A percentile compares a stretch with the other conserved stretches of the same genome.
Conservation (phyloP, 2,888 invertebrate species). For the Ellobium chinense region DNA sequence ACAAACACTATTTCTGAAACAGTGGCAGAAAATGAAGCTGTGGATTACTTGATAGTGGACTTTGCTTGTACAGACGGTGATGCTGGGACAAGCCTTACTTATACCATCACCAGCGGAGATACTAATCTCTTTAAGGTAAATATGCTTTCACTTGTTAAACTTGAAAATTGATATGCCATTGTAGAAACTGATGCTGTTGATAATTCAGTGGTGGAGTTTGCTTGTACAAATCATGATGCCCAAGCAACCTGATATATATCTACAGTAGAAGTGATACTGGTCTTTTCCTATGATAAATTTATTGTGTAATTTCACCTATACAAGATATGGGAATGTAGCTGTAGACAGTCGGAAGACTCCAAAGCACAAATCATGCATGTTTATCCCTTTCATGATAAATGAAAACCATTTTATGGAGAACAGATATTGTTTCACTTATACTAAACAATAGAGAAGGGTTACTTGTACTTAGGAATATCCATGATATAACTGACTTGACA, state of each 20-base stretch:
- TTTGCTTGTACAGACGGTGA: slow-evolving; percentile 51
- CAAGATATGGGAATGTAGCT: too few relatives aligned
- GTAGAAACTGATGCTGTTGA: slow-evolving; percentile 50
- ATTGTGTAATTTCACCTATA: too few relatives aligned
- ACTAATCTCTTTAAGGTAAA: slow-evolving; percentile 56
- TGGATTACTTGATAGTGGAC: slow-evolving; percentile 40
- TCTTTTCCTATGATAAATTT: slow-evolving; percentile 43
- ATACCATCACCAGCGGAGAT: slow-evolving; percentile 50
- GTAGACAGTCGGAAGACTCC: too few relatives aligned
- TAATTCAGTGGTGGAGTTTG: slow-evolving; percentile 44
- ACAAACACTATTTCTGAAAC: slow-evolving; percentile 52
- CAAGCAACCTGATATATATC: slow-evolving; percentile 48
- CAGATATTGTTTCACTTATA: too few relatives aligned
- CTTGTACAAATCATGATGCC: slow-evolving; percentile 50
- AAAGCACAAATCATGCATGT: too few relatives aligned
- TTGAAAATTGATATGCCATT: slow-evolving; percentile 28
- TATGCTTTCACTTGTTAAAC: neutral
- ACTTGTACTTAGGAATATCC: too few relatives aligned
- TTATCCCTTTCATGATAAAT: neutral
- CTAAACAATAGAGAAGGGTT: too few relatives aligned
- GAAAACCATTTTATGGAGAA: too few relatives aligned
- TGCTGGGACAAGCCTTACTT: slow-evolving; percentile 48
- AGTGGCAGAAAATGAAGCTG: slow-evolving; percentile 52
- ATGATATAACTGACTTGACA: too few relatives aligned
- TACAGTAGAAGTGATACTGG: slow-evolving; percentile 51